These are phyloP conservation scores for Dasyurus viverrinus DNA, from an alignment of 2,113 vertebrate genomes.

Conservation along the genomic window DNA sequence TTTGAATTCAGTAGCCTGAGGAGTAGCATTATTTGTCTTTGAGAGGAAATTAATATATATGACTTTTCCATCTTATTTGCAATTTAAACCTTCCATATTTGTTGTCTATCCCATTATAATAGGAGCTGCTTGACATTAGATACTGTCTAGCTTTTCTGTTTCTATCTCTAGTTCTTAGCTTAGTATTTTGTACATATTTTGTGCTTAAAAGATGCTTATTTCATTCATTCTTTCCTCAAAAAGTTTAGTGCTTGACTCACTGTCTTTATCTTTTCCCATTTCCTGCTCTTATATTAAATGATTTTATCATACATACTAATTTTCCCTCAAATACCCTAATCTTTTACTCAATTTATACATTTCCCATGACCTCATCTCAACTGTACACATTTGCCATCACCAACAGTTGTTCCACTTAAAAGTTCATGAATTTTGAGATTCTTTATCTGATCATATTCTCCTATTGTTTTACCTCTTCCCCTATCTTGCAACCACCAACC, in stretches of 20 bases:
- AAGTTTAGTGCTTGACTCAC: background rate
- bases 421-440: background rate
- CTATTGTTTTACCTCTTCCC: too few relatives aligned
- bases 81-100: background rate
- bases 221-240: background rate
- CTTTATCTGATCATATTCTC: too few relatives aligned
- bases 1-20: too few relatives aligned
- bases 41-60: background rate
- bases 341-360: background rate
- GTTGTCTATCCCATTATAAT: background rate
- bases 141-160: background rate
- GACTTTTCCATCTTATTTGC: background rate
- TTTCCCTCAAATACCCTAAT: background rate
- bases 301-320: background rate
- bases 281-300: background rate
- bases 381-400: too few relatives aligned
- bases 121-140: background rate
- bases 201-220: background rate
- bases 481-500: background rate
- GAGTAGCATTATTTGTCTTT: background rate
- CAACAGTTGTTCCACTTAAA: background rate
- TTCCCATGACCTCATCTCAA: background rate
- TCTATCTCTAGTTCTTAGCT: background rate
- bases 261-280: background rate
- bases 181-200: background rate